Percentiles rank a stretch among this genome's conserved stretches.
Conservation (phyloP, 1,140 invertebrate genomes). For the Aphidius gifuensis region DNA sequence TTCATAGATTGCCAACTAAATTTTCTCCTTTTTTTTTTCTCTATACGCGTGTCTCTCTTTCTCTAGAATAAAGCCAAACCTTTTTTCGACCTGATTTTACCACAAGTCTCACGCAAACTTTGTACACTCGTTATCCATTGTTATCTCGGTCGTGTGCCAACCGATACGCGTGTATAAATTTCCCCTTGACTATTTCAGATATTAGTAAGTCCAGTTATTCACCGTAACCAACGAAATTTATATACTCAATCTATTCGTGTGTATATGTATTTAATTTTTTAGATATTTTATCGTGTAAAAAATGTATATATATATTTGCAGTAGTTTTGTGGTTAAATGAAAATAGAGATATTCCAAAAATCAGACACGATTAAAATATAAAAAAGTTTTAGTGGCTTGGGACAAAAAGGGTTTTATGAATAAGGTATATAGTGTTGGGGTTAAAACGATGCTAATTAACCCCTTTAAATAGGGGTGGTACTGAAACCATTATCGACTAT, state of each 20-base stretch:
- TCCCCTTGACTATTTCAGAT: constrained; percentile 14
- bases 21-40: too few species aligned
- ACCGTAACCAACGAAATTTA: not conserved
- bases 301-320: too few species aligned
- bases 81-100: constrained; percentile 13
- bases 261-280: too few species aligned
- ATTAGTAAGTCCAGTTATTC: constrained; percentile 10
- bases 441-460: constrained; percentile 46
- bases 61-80: too few species aligned
- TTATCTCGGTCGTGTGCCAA: constrained; percentile 27
- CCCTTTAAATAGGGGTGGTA: constrained; percentile 37
- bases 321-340: not conserved
- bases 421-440: not conserved
- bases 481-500: constrained; percentile 44
- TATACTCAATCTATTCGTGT: too few species aligned
- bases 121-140: constrained; percentile 16
- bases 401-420: not conserved
- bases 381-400: not conserved
- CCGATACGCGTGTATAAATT: constrained; percentile 25
- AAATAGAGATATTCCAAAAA: not conserved
- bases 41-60: too few species aligned
- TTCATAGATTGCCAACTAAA: too few species aligned
- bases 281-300: too few species aligned
- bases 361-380: not conserved
- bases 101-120: constrained; percentile 31